Base-by-base conservation (phyloP, 1,140 invertebrate genomes). In the Drosophila melanica region DNA sequence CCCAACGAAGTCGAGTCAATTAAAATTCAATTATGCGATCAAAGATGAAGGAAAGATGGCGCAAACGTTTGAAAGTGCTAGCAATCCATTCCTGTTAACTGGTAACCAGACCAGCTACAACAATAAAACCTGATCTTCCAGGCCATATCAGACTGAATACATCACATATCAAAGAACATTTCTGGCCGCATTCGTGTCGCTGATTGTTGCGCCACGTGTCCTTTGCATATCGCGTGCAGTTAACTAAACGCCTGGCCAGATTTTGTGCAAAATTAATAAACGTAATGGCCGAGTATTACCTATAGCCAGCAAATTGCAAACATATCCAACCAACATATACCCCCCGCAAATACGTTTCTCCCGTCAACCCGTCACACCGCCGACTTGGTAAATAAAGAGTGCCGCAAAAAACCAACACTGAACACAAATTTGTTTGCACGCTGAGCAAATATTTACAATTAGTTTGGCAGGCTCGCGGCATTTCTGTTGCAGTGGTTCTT, bases 11-110 rank as follows among this genome's bases (percentile, higher is more conserved):
- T 75, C 59, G 64, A 82, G 75, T 87, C 82, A 87, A 87, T 87
- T 87, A 87, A 79, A 82, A 70, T 89, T 87, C 82, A 87, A 87
- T 87, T 87, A 87, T 87, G 82, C 82, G 82, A 51, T 51, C 68
- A 68, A 87, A 82, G 60, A 70, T 89, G 68, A 87, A 82, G 62
- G 84, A 87, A 78, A 82, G 76, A 81, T 85, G 84, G 79, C 82
- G 82, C 76, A 87, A 89, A 64, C 84, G 82, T 82, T 86, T 86
- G 62, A 86, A 86, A 89, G 67, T 86, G 70, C 84, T 48, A 79
- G 68, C 84, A 65, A 79, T 63, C 62, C 65, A 86, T 65, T 42
- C 73, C 57, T 76, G 54, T 58, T 65, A 86, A 55, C 64, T 27
- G 11, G 14, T 16, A 18, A 7, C 35, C 42, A 14, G 16, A 20